These are phyloP conservation scores for Buceros bicornis DNA, from an alignment of 2,797 vertebrate genomes.

Conservation along the genomic window DNA sequence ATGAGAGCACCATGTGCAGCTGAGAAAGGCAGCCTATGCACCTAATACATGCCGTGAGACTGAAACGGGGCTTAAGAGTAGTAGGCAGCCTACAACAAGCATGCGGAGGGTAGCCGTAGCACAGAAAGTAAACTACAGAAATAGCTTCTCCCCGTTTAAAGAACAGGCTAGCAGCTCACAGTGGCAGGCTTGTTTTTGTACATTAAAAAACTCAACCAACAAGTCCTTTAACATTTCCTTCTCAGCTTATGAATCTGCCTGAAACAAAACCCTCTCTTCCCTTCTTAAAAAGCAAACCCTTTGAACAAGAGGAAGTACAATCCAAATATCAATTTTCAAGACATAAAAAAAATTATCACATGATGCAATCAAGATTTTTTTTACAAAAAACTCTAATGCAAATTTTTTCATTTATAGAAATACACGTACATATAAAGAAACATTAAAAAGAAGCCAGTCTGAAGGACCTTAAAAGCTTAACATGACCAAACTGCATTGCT, in stretches of 20 bases:
- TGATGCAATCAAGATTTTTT: neutral
- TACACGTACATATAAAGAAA: neutral
- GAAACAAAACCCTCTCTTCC: neutral
- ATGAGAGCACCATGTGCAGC: neutral
- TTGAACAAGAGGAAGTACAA: neutral
- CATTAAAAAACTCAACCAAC: neutral
- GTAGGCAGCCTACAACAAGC: neutral
- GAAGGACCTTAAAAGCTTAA: neutral
- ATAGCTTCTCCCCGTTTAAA: neutral
- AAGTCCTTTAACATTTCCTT: neutral
- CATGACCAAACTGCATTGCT: neutral
- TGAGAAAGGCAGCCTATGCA: neutral
- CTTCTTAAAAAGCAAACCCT: neutral
- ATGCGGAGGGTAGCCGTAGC: fast-evolving
- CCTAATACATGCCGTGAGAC: neutral
- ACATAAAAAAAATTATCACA: neutral
- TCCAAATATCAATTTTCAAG: neutral
- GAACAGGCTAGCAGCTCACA: neutral
- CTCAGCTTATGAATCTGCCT: neutral
- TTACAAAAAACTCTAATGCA: neutral
- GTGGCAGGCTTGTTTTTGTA: neutral
- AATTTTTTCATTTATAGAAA: neutral
- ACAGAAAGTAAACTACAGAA: neutral
- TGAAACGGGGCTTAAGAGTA: neutral
- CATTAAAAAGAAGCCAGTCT: neutral